These are phyloP conservation scores for Syngnathus scovelli DNA, from an alignment of 2,113 vertebrate genomes.

Conservation along the genomic window DNA sequence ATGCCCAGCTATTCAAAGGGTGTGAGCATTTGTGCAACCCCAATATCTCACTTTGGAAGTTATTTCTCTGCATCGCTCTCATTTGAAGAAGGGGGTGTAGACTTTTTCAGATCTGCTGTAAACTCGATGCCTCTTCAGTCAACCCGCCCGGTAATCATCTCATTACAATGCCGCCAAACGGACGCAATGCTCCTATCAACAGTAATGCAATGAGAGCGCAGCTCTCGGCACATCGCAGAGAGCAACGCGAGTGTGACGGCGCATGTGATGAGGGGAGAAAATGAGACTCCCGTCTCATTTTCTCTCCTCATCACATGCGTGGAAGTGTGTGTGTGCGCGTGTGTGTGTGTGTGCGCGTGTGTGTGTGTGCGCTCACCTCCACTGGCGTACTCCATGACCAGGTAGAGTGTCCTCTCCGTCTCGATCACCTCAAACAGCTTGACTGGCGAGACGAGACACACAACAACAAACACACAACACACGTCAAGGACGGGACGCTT, in stretches of 20 bases:
- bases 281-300: no score
- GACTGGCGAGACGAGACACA: constrained; percentile 66
- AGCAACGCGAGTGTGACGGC: constrained; percentile 3
- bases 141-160: background rate
- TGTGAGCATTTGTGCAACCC: no score
- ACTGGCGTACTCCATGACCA: constrained; percentile 96
- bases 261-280: background rate
- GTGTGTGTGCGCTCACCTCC: constrained; percentile 76
- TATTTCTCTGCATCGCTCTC: no score
- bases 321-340: no score
- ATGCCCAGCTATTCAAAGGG: no score
- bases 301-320: no score
- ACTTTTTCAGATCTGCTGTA: no score
- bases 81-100: no score
- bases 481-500: no score
- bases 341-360: constrained; percentile 24
- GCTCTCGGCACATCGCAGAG: background rate
- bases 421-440: constrained; percentile 97
- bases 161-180: background rate
- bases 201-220: constrained; percentile 21
- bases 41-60: no score
- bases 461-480: constrained; percentile 6
- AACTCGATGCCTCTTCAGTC: no score
- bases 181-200: constrained; percentile 3
- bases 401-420: constrained; percentile 94